These are phyloP conservation scores for Atherinosoma microstoma DNA, from an alignment of 2,797 vertebrate species.

Conservation along the genomic window DNA sequence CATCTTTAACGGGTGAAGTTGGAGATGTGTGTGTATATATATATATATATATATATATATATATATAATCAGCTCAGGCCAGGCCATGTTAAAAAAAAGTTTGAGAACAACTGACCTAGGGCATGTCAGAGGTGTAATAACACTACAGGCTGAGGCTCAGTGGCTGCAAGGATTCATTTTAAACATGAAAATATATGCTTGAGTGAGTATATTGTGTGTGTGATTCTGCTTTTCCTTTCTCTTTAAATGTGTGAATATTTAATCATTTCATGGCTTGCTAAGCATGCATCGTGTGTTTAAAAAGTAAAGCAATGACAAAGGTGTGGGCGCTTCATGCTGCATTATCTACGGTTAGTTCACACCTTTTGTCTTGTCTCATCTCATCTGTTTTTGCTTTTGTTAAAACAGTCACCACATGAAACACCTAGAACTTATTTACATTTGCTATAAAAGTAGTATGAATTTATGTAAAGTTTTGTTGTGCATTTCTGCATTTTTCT, in stretches of 20 bases:
- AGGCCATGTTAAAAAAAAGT: no score
- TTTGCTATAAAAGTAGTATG: background rate
- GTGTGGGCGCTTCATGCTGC: background rate
- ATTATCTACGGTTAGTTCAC: background rate
- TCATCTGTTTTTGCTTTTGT: background rate
- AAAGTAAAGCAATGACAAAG: slow-evolving; percentile 23
- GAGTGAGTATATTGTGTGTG: slow-evolving; percentile 33
- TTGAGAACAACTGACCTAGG: no score
- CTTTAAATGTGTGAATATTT: slow-evolving; percentile 55
- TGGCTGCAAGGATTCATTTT: slow-evolving; percentile 37
- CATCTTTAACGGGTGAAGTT: no score
- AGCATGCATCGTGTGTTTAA: slow-evolving; percentile 38
- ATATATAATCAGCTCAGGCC: no score
- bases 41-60: no score
- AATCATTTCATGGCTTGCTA: slow-evolving; percentile 38
- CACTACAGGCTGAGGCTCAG: slow-evolving; percentile 32
- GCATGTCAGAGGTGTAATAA: slow-evolving; percentile 40
- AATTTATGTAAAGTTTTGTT: background rate
- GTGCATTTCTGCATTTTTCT: background rate
- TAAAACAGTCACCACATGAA: background rate
- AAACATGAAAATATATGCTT: slow-evolving; percentile 44
- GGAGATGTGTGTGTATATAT: no score
- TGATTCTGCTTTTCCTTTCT: slow-evolving; percentile 30
- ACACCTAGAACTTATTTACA: background rate
- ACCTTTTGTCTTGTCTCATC: background rate